phyloP scores from a whole-genome alignment of 2,797 vertebrate genomes.

The Perodicticus potto region DNA sequence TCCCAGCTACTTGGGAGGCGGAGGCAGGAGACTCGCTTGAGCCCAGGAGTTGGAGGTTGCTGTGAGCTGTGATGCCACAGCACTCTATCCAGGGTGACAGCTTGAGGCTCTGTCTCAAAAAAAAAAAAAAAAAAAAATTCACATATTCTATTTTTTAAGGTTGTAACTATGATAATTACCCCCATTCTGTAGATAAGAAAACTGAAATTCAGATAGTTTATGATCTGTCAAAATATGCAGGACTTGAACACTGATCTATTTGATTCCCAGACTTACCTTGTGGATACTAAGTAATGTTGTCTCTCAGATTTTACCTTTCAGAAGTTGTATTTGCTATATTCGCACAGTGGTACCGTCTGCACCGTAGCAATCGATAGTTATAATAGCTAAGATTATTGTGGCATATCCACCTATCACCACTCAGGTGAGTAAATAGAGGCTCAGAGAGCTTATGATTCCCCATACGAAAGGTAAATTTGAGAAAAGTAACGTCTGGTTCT shows the following conservation, averaged over 20 bases:
- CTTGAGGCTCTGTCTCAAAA: no score
- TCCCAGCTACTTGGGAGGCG: no score
- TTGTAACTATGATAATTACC: not conserved
- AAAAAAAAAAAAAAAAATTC: no score
- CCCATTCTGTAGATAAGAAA: constrained; percentile 1
- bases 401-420: no score
- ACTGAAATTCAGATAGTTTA: not conserved
- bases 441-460: not conserved
- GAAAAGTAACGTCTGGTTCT: not conserved
- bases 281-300: not conserved
- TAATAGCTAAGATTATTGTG: not conserved
- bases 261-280: not conserved
- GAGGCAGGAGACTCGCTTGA: no score
- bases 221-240: not conserved
- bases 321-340: constrained; percentile 23
- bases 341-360: not conserved
- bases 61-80: no score
- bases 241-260: not conserved
- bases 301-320: constrained; percentile 25
- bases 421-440: not conserved
- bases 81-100: no score
- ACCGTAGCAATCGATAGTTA: not conserved
- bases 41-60: no score
- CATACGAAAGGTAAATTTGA: not conserved
- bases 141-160: not conserved